Percentiles rank a stretch among this genome's conserved stretches.
phyloP scores from a whole-genome alignment of 2,888 invertebrate genomes.

The Melipona bicolor region DNA sequence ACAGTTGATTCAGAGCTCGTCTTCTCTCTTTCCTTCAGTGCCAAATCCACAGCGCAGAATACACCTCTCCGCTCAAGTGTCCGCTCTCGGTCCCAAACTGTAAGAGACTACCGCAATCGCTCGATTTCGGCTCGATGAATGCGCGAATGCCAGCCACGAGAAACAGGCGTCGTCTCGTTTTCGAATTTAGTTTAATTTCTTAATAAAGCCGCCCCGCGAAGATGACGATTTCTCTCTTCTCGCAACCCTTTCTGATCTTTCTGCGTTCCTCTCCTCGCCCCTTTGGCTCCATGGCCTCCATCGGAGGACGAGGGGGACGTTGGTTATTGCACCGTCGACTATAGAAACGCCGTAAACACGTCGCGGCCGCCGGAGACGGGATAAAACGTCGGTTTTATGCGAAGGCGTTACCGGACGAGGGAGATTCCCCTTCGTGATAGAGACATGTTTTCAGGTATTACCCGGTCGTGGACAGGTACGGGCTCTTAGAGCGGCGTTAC shows the following conservation, averaged over 20 bases:
- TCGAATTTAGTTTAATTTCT: constrained; percentile 59
- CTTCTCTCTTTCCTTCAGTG: too few species aligned
- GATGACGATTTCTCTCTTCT: constrained; percentile 57
- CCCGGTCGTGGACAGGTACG: constrained; percentile 82
- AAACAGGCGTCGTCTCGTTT: too few species aligned
- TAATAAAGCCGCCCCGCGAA: constrained; percentile 67
- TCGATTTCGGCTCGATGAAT: too few species aligned
- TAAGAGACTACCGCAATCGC: too few species aligned
- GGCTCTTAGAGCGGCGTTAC: constrained; percentile 81
- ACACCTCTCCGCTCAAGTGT: too few species aligned
- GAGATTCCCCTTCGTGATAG: constrained; percentile 82
- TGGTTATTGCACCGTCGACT: constrained; percentile 74
- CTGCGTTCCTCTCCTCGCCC: background rate
- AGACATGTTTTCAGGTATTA: constrained; percentile 84
- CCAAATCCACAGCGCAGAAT: too few species aligned
- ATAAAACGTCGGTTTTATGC: constrained; percentile 83
- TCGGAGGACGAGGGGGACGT: constrained; percentile 40
- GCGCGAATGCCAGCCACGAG: too few species aligned
- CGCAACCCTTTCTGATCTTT: constrained; percentile 13
- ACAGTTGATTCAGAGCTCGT: too few species aligned
- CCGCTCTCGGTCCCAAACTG: too few species aligned
- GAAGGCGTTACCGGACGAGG: constrained; percentile 80
- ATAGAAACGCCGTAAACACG: constrained; percentile 82
- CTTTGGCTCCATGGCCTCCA: constrained; percentile 29
- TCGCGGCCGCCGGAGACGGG: constrained; percentile 76